Evolutionary conservation across 2,113 vertebrate genomes (phyloP), one percentile per base, ranked within the genome.

Genomic region (Heteronetta atricapilla): DNA sequence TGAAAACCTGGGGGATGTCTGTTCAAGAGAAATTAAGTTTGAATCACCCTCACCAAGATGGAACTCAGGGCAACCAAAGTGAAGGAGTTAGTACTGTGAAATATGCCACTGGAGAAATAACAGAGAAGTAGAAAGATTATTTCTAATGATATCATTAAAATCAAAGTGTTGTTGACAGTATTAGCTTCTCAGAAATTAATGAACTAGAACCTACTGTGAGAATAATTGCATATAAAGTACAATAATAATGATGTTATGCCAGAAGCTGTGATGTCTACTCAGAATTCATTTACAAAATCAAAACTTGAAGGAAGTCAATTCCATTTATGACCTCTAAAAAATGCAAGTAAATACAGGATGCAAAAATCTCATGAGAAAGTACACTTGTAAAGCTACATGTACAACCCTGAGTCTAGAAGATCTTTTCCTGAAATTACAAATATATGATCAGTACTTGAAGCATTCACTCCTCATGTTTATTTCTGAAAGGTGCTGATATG

Each of bases 91-190:
- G 52, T 74, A 31, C 60, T 70, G 46, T 82, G 60, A 76, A 82
- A 46, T 83, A 55, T 31, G 31, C 23, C 60, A 64, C 52, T 63
- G 42, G 76, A 88, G 64, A 90, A 90, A 80, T 67, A 88, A 63
- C 7, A 29, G 21, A 76, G 13, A 81, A 77, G 34, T 77, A 77
- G 73, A 66, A 79, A 44, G 7, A 86, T 81, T 86, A 28, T 86
- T 91, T 88, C 69, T 93, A 95, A 95, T 81, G 13, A 59, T 56
- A 83, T n/a, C 29, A 72, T 91, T 94, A 86, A 80, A 93, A 85
- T 79, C 55, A 36, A 94, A 95, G 38, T 48, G 20, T 83, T 77
- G 46, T 78, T 90, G 52, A 70, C 33, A 64, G 48, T 33, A 86
- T 86, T 88, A 74, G 22, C 52, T 53, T 78, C 72, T 90, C 69